These are phyloP conservation scores for Xenus cinereus DNA, from an alignment of 2,113 vertebrate genomes.

Conservation along the genomic window DNA sequence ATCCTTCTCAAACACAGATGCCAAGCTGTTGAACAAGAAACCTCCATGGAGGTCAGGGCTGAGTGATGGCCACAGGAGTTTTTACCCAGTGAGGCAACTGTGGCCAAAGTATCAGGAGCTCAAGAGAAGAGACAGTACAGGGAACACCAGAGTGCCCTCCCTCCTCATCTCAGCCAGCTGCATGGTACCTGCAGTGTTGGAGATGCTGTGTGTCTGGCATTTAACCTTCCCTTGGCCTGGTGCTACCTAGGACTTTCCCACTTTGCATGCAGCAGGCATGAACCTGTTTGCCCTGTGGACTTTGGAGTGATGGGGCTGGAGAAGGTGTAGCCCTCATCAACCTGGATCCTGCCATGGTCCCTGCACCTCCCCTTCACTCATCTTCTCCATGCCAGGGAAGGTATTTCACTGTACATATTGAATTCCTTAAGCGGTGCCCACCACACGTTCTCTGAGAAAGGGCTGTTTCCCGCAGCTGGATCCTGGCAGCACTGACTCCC, in stretches of 20 bases:
- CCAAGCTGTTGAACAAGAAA: neutral
- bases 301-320: neutral
- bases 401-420: neutral
- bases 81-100: neutral
- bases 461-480: neutral
- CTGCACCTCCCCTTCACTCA: neutral
- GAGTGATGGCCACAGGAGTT: neutral
- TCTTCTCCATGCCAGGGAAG: neutral
- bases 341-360: neutral
- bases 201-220: neutral
- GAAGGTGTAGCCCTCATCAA: neutral
- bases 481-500: neutral
- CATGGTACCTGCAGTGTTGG: neutral
- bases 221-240: neutral
- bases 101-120: neutral
- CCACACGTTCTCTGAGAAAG: neutral
- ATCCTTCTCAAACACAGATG: neutral
- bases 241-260: neutral
- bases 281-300: neutral
- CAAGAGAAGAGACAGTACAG: neutral
- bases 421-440: rapidly evolving
- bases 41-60: neutral
- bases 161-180: neutral
- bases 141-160: neutral
- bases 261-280: neutral